Evolutionary conservation across 1,140 invertebrate genomes (phyloP), one percentile per base, ranked within the genome.

Genomic region (Ridgeia piscesae): DNA sequence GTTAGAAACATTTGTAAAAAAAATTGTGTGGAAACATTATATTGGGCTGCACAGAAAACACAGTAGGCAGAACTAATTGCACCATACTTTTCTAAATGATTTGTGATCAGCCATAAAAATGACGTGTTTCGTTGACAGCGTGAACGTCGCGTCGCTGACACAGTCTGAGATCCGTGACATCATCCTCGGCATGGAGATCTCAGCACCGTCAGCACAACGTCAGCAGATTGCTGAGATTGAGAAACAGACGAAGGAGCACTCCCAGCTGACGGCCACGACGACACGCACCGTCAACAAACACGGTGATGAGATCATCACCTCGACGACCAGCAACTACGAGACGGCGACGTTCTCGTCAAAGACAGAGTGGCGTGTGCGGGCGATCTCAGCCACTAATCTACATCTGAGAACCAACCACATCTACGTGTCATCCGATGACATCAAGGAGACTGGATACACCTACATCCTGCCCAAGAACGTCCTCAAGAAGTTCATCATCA

Each of bases 171-270:
- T 99, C 94, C 97, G 99, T 93, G 99, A 99, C 95, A 99, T 99
- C 93, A 99, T 99, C 94, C 97, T 99, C 35, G 99, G 99, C 95
- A 99, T 99, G 99, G 99, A 99, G 96, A 99, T 99, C 93, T 99
- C 98, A 58, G 99, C 99, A 0, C 99, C 99, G 0, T 99, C 99
- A 0, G 99, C 99, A 0, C 99, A 99, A 95, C 97, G 99, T 91
- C 99, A 99, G 95, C 99, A 99, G 96, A 99, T 99, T 94, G 99
- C 99, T 1, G 99, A 99, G 96, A 99, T 99, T 94, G 99, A 99
- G 96, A 99, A 99, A 95, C 99, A 99, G 96, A 99, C 99, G 9
- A 99, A 99, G 95, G 99, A 99, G 96, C 99, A 99, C 95, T 99
- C 98, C 27, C 99, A 99, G 95, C 96, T 99, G 0, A 99, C 99